Conservation (phyloP, 1,140 invertebrate species). For the Aporrectodea caliginosa region DNA sequence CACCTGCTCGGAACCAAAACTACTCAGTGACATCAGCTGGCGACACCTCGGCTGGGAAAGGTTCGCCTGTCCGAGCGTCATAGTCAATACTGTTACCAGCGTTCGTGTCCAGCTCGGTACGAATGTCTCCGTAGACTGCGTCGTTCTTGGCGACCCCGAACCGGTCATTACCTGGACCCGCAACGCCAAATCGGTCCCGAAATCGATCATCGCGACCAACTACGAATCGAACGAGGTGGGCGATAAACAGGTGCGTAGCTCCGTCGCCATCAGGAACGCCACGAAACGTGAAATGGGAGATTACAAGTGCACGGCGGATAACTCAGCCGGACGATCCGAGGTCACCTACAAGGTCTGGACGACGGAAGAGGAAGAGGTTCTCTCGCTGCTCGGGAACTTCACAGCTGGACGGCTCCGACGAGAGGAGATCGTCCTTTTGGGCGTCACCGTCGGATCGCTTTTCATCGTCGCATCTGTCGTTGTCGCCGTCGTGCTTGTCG, state of each 20-base stretch:
- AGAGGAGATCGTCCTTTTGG: background rate
- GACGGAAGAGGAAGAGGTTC: conserved; percentile 6
- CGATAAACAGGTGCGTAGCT: conserved; percentile 6
- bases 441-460: background rate
- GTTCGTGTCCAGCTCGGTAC: background rate
- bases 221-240: background rate
- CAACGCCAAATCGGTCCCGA: background rate
- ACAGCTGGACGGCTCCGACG: background rate
- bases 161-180: conserved; percentile 19
- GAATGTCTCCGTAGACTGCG: conserved; percentile 23
- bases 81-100: conserved; percentile 10
- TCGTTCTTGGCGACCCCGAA: conserved; percentile 21
- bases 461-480: background rate
- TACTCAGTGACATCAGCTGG: conserved; percentile 13
- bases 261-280: conserved; percentile 16
- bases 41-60: background rate
- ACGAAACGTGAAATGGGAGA: conserved; percentile 3
- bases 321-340: conserved; percentile 36
- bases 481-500: conserved; percentile 3
- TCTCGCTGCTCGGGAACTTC: background rate
- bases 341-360: conserved; percentile 39
- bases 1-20: conserved; percentile 8
- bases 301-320: conserved; percentile 43
- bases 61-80: conserved; percentile 21
- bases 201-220: background rate